Percentiles rank a stretch among this genome's conserved stretches.
phyloP scores from a whole-genome alignment of 2,888 invertebrate species.

The Argyra leucocephala region DNA sequence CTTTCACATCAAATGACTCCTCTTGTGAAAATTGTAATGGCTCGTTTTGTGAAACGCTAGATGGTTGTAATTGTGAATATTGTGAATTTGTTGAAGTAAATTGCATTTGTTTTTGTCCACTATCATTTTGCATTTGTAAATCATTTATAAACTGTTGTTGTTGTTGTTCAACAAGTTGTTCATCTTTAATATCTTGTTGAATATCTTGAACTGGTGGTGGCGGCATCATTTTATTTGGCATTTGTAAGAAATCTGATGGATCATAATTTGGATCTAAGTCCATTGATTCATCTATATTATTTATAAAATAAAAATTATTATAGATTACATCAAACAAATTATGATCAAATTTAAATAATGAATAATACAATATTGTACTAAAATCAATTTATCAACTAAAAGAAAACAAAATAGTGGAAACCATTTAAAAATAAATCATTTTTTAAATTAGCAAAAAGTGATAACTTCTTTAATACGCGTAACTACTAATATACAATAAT shows the following conservation, averaged over 20 bases:
- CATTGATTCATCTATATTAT: slow-evolving; percentile 55
- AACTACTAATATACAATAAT: too few relatives aligned
- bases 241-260: slow-evolving; percentile 67
- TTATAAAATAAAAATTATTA: slow-evolving; percentile 15
- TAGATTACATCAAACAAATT: too few relatives aligned
- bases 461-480: too few relatives aligned
- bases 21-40: background rate
- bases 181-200: slow-evolving; percentile 10
- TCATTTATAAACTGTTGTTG: slow-evolving; percentile 15
- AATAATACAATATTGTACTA: too few relatives aligned
- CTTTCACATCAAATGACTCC: too few relatives aligned
- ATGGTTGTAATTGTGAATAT: background rate
- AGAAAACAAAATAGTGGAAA: too few relatives aligned
- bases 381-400: too few relatives aligned
- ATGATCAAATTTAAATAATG: too few relatives aligned
- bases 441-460: too few relatives aligned
- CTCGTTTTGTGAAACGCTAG: background rate
- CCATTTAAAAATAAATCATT: too few relatives aligned
- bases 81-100: background rate
- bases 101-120: background rate
- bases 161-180: slow-evolving; percentile 21
- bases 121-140: slow-evolving; percentile 11
- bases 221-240: slow-evolving; percentile 42
- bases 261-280: slow-evolving; percentile 76
- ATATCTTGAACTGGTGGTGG: background rate